These are phyloP conservation scores for Aphelinus atriplicis DNA, from an alignment of 1,140 invertebrate genomes.

Conservation along the genomic window DNA sequence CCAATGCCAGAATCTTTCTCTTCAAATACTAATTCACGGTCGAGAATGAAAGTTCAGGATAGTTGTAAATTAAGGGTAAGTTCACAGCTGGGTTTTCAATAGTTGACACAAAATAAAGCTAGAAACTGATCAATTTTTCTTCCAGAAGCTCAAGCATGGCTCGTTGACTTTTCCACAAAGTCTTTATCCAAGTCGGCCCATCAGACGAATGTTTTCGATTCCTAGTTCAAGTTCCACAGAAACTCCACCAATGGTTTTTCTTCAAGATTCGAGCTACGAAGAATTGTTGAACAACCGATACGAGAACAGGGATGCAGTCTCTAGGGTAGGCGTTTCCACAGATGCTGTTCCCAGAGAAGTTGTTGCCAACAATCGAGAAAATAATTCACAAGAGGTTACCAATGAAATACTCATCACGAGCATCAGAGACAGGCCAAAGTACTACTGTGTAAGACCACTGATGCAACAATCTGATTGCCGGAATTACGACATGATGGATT, in stretches of 20 bases:
- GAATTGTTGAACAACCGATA: conserved; percentile 27
- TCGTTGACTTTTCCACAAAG: neutral
- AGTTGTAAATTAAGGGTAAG: conserved; percentile 6
- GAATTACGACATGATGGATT: conserved; percentile 78
- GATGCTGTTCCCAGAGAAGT: too few relatives aligned
- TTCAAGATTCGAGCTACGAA: conserved; percentile 14
- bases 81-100: neutral
- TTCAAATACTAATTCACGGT: conserved; percentile 56
- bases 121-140: neutral
- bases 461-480: conserved; percentile 73
- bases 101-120: too few relatives aligned
- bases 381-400: conserved; percentile 28
- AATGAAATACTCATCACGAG: conserved; percentile 33
- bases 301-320: neutral
- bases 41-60: conserved; percentile 22
- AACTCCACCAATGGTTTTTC: conserved; percentile 6
- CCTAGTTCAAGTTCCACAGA: conserved; percentile 6
- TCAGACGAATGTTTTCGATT: conserved; percentile 11
- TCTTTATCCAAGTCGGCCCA: neutral
- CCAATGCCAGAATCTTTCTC: conserved; percentile 78
- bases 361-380: too few relatives aligned
- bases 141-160: conserved; percentile 14
- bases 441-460: conserved; percentile 74
- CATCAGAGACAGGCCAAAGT: conserved; percentile 65
- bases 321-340: too few relatives aligned